Percentiles rank a stretch among this genome's conserved stretches.
phyloP scores from a whole-genome alignment of 2,888 invertebrate genomes.

The Spicauda simplicius region DNA sequence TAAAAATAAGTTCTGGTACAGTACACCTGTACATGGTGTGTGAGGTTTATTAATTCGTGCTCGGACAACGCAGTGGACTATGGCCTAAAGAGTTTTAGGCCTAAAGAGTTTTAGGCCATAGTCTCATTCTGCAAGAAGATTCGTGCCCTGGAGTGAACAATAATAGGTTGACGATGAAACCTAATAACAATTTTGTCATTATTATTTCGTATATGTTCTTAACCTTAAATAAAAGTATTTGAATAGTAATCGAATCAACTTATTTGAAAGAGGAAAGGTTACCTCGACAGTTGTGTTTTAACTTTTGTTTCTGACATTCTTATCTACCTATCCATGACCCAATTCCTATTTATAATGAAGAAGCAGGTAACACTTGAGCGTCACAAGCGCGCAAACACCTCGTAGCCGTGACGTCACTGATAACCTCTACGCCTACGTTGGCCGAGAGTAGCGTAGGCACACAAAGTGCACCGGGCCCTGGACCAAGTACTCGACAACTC shows the following conservation, averaged over 20 bases:
- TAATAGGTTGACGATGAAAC: no score
- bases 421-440: slow-evolving; percentile 72
- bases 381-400: slow-evolving; percentile 16
- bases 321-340: slow-evolving; percentile 21
- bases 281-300: not conserved
- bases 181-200: not conserved
- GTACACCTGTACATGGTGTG: no score
- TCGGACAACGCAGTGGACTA: no score
- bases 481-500: not conserved
- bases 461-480: slow-evolving; percentile 37
- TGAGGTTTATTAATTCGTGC: no score
- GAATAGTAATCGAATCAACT: no score
- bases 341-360: slow-evolving; percentile 34
- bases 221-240: not conserved
- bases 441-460: slow-evolving; percentile 54
- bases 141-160: no score
- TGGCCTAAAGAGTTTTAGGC: no score
- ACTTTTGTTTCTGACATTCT: slow-evolving; percentile 24
- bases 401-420: slow-evolving; percentile 60
- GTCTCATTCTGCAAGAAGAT: no score
- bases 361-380: slow-evolving; percentile 32
- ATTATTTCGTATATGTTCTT: no score
- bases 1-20: no score
- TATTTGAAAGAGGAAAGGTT: not conserved
- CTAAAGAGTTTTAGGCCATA: no score